phyloP scores from a whole-genome alignment of 2,113 vertebrate genomes.

The Limnothrissa miodon region DNA sequence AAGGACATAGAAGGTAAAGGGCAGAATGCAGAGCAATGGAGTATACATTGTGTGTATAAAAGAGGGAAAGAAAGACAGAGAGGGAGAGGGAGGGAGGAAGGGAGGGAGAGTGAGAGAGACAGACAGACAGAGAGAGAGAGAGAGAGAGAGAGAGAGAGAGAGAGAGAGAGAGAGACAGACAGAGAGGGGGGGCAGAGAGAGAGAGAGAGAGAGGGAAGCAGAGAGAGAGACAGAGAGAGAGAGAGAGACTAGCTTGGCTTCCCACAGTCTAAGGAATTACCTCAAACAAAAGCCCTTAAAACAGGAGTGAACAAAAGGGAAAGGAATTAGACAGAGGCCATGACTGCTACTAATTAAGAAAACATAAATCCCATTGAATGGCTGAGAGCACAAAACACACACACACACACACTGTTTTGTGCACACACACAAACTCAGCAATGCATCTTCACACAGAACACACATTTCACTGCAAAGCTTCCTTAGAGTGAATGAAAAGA shows the following conservation, averaged over 20 bases:
- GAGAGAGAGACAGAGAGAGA: background rate
- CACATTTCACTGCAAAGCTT: background rate
- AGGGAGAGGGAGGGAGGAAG: too few relatives aligned
- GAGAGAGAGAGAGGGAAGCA: background rate
- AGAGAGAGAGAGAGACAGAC: background rate
- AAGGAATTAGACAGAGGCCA: constrained; percentile 38
- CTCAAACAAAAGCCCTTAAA: background rate
- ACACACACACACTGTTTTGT: background rate
- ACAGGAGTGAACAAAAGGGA: constrained; percentile 9
- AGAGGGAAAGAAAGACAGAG: too few relatives aligned
- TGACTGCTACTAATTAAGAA: constrained; percentile 39
- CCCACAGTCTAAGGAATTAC: background rate
- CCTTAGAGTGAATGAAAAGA: background rate
- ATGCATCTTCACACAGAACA: background rate
- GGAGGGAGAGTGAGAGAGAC: too few relatives aligned
- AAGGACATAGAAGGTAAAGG: background rate
- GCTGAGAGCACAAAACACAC: constrained; percentile 11
- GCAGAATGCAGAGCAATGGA: background rate
- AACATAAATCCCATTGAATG: background rate
- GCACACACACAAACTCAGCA: constrained; percentile 16
- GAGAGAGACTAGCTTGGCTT: background rate
- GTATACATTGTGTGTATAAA: background rate
- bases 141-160: background rate
- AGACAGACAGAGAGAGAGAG: background rate
- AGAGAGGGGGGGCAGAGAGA: background rate